Evolutionary conservation across 2,113 vertebrate species (phyloP), one percentile per base, ranked within the genome.

Genomic region (Dunckerocampus dactyliophorus): DNA sequence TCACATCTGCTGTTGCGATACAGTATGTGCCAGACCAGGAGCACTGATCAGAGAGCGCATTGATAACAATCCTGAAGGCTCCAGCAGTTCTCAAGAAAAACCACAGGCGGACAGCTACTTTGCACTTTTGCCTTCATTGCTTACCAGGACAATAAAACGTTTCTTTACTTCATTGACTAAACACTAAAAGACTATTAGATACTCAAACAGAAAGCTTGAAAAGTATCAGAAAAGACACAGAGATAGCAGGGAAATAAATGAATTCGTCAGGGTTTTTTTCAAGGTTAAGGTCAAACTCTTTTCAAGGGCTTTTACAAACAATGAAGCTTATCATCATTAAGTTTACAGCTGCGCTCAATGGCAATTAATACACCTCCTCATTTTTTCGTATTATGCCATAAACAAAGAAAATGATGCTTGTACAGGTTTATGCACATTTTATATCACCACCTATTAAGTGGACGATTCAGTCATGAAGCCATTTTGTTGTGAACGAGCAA

Each of bases 1-100:
- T 74, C 74, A 76, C 68, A 60, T 60, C 62, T 59, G 62, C 78
- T 72, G 67, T 57, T 51, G 71, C 59, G 70, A 72, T 46, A 48
- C n/a, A n/a, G n/a, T n/a, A n/a, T 51, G 63, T 62, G 67, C 72
- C 67, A 69, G 46, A 72, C 58, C 56, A 47, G 48, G n/a, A 43
- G 19, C 15, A 1, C 58, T 71, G 62, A 69, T 53, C 12, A 13
- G n/a, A 59, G 68, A 65, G 12, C 19, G 48, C 57, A 24, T 46
- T 73, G 59, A 71, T 67, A 62, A 39, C 22, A 15, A 46, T 11
- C 69, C 56, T 34, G 31, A 54, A 28, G 62, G 63, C 71, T 69
- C 17, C 56, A 63, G 64, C 24, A 17, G 37, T 61, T 75, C 72
- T 55, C 63, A 68, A 69, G 50, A n/a, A 55, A 47, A 60, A 46